Conservation (phyloP, 53 echinoderm and acorn worm genomes). For the Hippasteria phrygiana region DNA sequence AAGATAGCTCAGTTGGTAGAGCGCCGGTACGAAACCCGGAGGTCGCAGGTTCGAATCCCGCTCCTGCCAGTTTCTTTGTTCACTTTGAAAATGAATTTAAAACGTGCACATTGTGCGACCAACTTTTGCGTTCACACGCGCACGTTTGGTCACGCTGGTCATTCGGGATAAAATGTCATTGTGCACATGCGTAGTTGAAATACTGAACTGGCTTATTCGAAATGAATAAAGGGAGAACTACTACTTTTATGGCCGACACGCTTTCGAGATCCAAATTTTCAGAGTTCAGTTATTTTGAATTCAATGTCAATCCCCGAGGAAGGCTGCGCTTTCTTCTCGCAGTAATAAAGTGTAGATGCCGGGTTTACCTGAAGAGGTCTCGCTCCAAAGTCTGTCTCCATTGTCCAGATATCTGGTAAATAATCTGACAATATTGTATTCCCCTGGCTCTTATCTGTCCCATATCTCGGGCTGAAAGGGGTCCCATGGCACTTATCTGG, state of each 20-base stretch:
- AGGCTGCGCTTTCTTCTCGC: not conserved
- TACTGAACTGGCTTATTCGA: too few relatives aligned
- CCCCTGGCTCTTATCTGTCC: slow-evolving; percentile 1
- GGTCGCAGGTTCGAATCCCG: too few relatives aligned
- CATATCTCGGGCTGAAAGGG: slow-evolving; percentile 27
- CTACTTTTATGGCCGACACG: not conserved
- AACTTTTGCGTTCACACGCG: too few relatives aligned
- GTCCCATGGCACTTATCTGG: slow-evolving; percentile 30
- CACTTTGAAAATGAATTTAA: too few relatives aligned
- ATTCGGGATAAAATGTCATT: too few relatives aligned
- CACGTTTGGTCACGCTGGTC: too few relatives aligned
- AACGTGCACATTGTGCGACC: too few relatives aligned
- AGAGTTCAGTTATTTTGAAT: slow-evolving; percentile 25
- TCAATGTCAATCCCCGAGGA: not conserved
- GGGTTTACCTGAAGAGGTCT: not conserved
- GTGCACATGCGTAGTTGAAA: too few relatives aligned
- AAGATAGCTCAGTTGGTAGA: too few relatives aligned
- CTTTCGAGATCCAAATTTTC: not conserved
- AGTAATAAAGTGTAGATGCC: slow-evolving; percentile 13
- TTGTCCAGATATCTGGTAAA: slow-evolving; percentile 19
- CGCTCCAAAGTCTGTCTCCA: slow-evolving; percentile 24
- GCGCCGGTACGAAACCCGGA: too few relatives aligned
- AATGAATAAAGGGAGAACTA: not conserved
- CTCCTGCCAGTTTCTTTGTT: too few relatives aligned
- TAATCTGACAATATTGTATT: slow-evolving; percentile 8